A percentile compares a stretch with the other conserved stretches of the same genome.
phyloP scores from a whole-genome alignment of 2,113 vertebrate genomes.

The Mus pahari region DNA sequence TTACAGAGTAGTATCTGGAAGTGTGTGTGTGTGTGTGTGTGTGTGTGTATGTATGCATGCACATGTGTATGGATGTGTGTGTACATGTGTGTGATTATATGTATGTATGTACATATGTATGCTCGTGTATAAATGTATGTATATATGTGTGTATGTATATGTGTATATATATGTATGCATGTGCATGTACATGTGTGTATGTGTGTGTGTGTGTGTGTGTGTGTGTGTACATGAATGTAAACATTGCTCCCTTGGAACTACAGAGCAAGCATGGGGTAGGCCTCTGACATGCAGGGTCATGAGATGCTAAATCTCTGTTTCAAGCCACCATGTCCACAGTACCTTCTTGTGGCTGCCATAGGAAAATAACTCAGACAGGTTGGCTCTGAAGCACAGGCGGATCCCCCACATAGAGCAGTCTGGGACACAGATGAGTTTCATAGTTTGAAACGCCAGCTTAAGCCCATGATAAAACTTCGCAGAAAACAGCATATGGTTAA shows the following conservation, averaged over 20 bases:
- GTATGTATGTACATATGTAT: too few relatives aligned
- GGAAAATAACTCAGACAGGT: background rate
- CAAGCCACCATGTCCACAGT: background rate
- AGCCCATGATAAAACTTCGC: conserved; percentile 1
- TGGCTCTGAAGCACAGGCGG: background rate
- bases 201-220: background rate
- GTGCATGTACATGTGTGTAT: background rate
- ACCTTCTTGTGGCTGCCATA: background rate
- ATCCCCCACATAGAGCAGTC: background rate
- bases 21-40: background rate
- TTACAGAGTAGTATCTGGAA: background rate
- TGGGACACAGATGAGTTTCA: background rate
- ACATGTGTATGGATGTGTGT: rapidly evolving
- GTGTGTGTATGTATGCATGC: rapidly evolving
- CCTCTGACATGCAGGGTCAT: background rate
- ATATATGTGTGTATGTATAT: rapidly evolving
- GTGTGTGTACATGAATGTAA: background rate
- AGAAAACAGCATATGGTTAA: background rate
- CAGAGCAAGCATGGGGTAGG: background rate
- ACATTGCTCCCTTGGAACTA: background rate
- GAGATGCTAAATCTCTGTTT: background rate
- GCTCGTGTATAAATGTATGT: background rate
- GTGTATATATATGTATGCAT: rapidly evolving
- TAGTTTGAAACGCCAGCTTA: background rate
- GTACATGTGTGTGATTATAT: background rate